Percentiles rank a stretch among this genome's conserved stretches.
Evolutionary conservation across 2,888 invertebrate genomes (phyloP).

Genomic region (Melitaea athalia): DNA sequence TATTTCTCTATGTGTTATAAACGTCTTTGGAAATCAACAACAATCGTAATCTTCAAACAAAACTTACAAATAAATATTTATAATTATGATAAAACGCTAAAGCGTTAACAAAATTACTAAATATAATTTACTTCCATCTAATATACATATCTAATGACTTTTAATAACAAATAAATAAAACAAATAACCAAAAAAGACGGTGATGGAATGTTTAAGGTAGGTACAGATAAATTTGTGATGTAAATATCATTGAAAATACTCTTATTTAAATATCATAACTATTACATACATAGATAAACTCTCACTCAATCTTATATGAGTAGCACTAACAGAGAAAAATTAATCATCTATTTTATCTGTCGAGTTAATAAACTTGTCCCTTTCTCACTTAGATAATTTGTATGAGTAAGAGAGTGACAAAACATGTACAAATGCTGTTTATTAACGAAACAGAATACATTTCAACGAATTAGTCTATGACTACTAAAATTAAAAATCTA

Average conservation of each 20-base stretch:
- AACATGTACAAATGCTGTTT: neutral
- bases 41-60: conserved; percentile 26
- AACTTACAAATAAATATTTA: conserved; percentile 2
- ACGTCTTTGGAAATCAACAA: conserved; percentile 41
- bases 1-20: conserved; percentile 36
- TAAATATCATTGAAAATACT: conserved; percentile 60
- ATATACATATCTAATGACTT: conserved; percentile 25
- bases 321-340: conserved; percentile 54
- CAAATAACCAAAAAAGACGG: conserved; percentile 45
- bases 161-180: conserved; percentile 33
- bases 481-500: conserved; percentile 27
- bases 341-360: conserved; percentile 11
- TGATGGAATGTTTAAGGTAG: conserved; percentile 64
- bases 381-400: conserved; percentile 4
- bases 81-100: conserved; percentile 9
- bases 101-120: conserved; percentile 12
- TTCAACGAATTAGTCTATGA: conserved; percentile 35
- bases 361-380: conserved; percentile 9
- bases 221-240: conserved; percentile 53
- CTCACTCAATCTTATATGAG: conserved; percentile 58
- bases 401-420: neutral
- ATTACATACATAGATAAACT: conserved; percentile 52
- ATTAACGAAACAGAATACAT: conserved; percentile 7
- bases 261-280: conserved; percentile 47
- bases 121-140: conserved; percentile 14